phyloP scores from a whole-genome alignment of 1,140 invertebrate genomes.

The Proctacanthus coquilletti region DNA sequence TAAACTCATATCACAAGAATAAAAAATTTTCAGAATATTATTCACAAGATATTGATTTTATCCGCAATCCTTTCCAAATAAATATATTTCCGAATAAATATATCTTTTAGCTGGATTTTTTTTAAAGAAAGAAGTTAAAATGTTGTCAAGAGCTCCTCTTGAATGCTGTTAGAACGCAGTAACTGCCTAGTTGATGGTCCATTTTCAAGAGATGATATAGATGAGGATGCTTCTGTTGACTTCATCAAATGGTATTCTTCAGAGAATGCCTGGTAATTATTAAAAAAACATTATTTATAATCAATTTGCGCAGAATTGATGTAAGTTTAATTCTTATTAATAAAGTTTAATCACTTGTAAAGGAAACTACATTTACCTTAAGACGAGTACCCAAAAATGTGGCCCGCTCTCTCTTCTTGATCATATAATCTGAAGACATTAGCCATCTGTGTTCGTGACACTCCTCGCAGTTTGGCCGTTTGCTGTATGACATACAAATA shows the following conservation, averaged over 20 bases:
- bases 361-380: constrained; percentile 36
- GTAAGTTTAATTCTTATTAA: no score
- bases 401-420: constrained; percentile 79
- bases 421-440: constrained; percentile 78
- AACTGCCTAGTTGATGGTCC: constrained; percentile 40
- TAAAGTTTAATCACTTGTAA: no score
- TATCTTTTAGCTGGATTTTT: no score
- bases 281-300: no score
- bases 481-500: constrained; percentile 39
- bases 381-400: constrained; percentile 67
- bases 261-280: constrained; percentile 43
- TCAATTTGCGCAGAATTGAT: neutral
- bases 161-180: constrained; percentile 60
- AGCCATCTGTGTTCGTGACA: constrained; percentile 93
- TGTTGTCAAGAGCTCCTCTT: constrained; percentile 58
- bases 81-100: no score
- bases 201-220: constrained; percentile 23
- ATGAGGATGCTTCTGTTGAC: constrained; percentile 37
- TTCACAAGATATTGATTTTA: no score
- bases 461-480: constrained; percentile 84
- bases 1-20: no score
- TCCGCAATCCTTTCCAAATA: no score
- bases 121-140: no score
- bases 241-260: constrained; percentile 56
- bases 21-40: no score